Evolutionary conservation across 2,888 invertebrate species (phyloP).

Genomic region (Rhingia campestris): DNA sequence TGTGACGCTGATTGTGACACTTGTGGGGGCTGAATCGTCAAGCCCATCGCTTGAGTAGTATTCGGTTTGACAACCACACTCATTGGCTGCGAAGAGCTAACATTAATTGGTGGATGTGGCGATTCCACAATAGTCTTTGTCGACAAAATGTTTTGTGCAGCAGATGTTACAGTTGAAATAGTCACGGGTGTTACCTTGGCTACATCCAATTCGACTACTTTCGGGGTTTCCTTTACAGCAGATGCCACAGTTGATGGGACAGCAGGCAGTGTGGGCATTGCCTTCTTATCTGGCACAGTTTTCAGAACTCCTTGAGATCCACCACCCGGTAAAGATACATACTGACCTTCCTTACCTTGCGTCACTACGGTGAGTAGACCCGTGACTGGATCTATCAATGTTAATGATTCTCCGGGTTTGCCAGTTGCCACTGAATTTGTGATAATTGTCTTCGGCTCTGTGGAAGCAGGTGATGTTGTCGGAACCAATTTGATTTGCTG

Average conservation of each 20-base stretch:
- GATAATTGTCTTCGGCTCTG: constrained; percentile 42
- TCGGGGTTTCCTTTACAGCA: constrained; percentile 77
- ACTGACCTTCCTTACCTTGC: constrained; percentile 88
- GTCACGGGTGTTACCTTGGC: constrained; percentile 52
- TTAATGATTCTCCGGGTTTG: constrained; percentile 85
- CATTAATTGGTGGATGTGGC: constrained; percentile 2
- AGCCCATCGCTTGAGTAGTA: constrained; percentile 74
- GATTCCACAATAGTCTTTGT: constrained; percentile 35
- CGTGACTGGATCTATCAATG: constrained; percentile 89
- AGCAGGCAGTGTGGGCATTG: constrained; percentile 45
- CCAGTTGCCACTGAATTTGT: constrained; percentile 71
- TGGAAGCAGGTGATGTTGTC: constrained; percentile 32
- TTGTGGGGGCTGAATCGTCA: constrained; percentile 65
- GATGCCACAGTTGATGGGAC: constrained; percentile 74
- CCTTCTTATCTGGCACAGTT: constrained; percentile 32
- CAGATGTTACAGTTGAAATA: constrained; percentile 65
- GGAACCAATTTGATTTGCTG: constrained; percentile 18
- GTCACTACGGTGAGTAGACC: constrained; percentile 87
- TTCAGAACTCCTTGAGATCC: constrained; percentile 33
- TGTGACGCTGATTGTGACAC: constrained; percentile 16
- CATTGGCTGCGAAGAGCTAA: constrained; percentile 75
- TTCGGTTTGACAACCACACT: constrained; percentile 80
- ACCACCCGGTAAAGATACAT: constrained; percentile 84
- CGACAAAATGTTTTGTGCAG: constrained; percentile 40
- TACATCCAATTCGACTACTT: constrained; percentile 75